Conservation (phyloP, 2,888 invertebrate genomes). For the Chrysolina americana region DNA sequence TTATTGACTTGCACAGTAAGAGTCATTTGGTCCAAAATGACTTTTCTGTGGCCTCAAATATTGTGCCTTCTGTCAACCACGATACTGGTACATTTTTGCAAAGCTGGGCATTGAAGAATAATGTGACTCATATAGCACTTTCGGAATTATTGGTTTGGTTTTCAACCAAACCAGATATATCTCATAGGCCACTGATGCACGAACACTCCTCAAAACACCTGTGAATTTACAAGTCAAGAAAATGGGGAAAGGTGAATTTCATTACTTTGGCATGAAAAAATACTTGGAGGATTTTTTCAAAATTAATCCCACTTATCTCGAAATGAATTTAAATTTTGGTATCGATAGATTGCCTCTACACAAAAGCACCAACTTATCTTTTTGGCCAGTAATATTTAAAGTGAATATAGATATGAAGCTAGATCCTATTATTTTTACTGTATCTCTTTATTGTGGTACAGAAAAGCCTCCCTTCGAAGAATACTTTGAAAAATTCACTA, state of each 20-base stretch:
- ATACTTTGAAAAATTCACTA: constrained; percentile 43
- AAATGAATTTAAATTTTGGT: background rate
- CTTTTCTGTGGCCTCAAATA: too few relatives aligned
- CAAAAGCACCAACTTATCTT: constrained; percentile 2
- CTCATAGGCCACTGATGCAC: constrained; percentile 2
- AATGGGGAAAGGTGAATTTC: constrained; percentile 13
- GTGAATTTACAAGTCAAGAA: background rate
- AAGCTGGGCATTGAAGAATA: constrained; percentile 6
- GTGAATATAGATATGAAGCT: background rate
- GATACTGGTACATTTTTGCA: background rate
- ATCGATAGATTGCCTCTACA: too few relatives aligned
- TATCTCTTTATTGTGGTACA: constrained; percentile 31
- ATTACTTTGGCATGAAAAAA: constrained; percentile 3
- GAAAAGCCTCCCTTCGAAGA: constrained; percentile 48
- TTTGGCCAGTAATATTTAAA: constrained; percentile 5
- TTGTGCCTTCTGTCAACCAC: too few relatives aligned
- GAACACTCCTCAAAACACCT: constrained; percentile 4
- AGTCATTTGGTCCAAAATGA: too few relatives aligned
- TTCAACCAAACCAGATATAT: background rate
- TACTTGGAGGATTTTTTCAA: constrained; percentile 8
- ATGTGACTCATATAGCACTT: background rate
- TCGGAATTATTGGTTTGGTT: constrained; percentile 16
- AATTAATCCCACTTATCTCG: background rate
- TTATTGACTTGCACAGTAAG: constrained; percentile 15
- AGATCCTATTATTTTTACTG: background rate